phyloP scores from a whole-genome alignment of 2,888 invertebrate species.

The Acanthosepion pharaonis region DNA sequence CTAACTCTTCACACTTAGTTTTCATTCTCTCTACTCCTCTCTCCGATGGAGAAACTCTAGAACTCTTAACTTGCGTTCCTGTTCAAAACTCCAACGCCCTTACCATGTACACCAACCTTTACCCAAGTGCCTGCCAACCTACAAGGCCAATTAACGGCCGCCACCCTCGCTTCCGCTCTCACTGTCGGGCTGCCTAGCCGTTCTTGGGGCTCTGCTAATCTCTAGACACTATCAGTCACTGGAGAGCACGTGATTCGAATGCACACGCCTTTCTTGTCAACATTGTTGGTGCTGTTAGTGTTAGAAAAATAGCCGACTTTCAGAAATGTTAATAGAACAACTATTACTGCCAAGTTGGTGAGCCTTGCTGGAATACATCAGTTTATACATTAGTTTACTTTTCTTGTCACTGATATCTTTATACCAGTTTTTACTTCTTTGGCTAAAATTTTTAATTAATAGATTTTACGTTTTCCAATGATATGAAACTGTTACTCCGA shows the following conservation, averaged over 20 bases:
- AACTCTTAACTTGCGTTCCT: background rate
- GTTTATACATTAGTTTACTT: no score
- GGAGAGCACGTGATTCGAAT: background rate
- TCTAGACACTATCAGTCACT: background rate
- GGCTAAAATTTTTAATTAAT: no score
- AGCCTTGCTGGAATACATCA: background rate
- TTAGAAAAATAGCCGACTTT: background rate
- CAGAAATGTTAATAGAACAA: background rate
- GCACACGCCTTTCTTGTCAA: background rate
- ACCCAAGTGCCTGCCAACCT: background rate
- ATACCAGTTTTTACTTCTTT: no score
- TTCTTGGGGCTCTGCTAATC: background rate
- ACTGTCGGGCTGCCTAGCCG: background rate
- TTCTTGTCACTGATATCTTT: no score
- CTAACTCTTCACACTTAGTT: background rate
- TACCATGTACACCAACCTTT: background rate
- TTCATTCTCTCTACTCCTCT: background rate
- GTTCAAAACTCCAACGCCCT: background rate
- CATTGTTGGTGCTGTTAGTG: background rate
- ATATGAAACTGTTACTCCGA: no score
- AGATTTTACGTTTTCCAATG: no score
- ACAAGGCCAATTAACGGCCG: conserved; percentile 6
- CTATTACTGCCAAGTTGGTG: background rate
- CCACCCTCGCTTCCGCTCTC: background rate
- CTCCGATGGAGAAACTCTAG: background rate